A percentile compares a stretch with the other conserved stretches of the same genome.
phyloP scores from a whole-genome alignment of 2,113 vertebrate species.

The Takifugu bimaculatus region DNA sequence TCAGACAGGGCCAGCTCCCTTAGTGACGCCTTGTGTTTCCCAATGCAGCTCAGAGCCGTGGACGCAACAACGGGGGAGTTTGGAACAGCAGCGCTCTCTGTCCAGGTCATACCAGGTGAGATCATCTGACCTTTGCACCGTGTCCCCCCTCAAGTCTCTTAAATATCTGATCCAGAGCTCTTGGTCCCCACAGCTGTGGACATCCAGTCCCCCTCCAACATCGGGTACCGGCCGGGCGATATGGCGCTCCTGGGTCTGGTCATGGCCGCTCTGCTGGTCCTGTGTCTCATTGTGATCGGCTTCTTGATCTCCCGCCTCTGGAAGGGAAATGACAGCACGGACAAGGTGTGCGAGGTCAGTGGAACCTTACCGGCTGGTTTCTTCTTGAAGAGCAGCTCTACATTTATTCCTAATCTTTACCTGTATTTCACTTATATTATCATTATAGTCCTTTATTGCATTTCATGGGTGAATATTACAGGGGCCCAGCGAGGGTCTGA shows the following conservation, averaged over 20 bases:
- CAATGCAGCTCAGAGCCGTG: conserved; percentile 65
- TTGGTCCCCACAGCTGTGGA: conserved; percentile 47
- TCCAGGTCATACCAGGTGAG: conserved; percentile 73
- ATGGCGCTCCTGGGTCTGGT: conserved; percentile 80
- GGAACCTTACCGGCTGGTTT: neutral
- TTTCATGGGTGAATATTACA: too few species aligned
- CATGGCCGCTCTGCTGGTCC: conserved; percentile 76
- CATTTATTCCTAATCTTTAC: too few species aligned
- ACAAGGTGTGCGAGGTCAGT: conserved; percentile 71
- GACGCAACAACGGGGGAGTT: conserved; percentile 68
- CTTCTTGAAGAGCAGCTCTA: neutral
- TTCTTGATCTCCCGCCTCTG: conserved; percentile 71
- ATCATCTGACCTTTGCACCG: neutral
- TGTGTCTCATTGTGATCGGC: conserved; percentile 77
- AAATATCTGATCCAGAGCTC: neutral
- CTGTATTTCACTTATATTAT: too few species aligned
- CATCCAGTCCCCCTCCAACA: conserved; percentile 56
- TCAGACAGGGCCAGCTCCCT: too few species aligned
- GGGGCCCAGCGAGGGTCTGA: too few species aligned
- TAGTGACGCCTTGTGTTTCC: neutral
- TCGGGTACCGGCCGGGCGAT: conserved; percentile 71
- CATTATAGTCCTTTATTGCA: too few species aligned
- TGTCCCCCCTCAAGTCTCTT: neutral
- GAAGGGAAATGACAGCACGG: conserved; percentile 53
- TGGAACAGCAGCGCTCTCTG: conserved; percentile 69